Percentiles rank a stretch among this genome's conserved stretches.
Conservation (phyloP, 2,888 invertebrate species). For the Thecocarcelia acutangulata region DNA sequence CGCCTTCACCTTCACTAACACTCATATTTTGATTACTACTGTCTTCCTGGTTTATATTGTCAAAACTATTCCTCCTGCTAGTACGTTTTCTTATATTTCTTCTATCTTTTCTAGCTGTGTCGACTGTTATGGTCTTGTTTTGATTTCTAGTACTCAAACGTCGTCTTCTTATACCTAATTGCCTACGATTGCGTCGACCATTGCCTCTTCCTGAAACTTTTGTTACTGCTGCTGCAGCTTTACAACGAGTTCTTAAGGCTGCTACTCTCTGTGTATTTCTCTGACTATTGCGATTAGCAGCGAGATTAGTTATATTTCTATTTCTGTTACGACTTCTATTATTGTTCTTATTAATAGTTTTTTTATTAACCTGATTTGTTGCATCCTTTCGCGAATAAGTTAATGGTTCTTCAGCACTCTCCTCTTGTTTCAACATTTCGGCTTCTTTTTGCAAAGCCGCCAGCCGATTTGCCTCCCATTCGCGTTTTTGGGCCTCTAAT, state of each 20-base stretch:
- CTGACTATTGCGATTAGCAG: constrained; percentile 56
- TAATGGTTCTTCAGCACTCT: constrained; percentile 85
- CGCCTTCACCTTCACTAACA: constrained; percentile 63
- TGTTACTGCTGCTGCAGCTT: not conserved
- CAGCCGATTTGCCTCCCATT: constrained; percentile 93
- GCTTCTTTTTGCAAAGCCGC: constrained; percentile 87
- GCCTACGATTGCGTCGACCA: constrained; percentile 19
- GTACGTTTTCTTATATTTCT: constrained; percentile 43
- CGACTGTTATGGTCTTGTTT: constrained; percentile 23
- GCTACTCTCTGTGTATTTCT: constrained; percentile 48
- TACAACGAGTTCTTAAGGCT: constrained; percentile 45
- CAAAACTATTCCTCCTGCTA: constrained; percentile 36
- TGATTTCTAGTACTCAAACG: constrained; percentile 40
- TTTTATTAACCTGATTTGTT: constrained; percentile 90
- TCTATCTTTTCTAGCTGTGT: constrained; percentile 19
- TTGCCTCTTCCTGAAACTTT: not conserved
- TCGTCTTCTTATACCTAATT: constrained; percentile 23
- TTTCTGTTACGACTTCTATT: constrained; percentile 64
- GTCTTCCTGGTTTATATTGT: constrained; percentile 27
- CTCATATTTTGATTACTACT: constrained; percentile 62
- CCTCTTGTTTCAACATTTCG: constrained; percentile 84
- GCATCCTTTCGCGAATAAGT: constrained; percentile 90
- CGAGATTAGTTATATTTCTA: constrained; percentile 56
- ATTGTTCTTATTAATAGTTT: constrained; percentile 68
- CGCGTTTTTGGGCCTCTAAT: constrained; percentile 91